A percentile compares a stretch with the other conserved stretches of the same genome.
Evolutionary conservation across 2,113 vertebrate genomes (phyloP).

Genomic region (Bambusicola thoracicus): DNA sequence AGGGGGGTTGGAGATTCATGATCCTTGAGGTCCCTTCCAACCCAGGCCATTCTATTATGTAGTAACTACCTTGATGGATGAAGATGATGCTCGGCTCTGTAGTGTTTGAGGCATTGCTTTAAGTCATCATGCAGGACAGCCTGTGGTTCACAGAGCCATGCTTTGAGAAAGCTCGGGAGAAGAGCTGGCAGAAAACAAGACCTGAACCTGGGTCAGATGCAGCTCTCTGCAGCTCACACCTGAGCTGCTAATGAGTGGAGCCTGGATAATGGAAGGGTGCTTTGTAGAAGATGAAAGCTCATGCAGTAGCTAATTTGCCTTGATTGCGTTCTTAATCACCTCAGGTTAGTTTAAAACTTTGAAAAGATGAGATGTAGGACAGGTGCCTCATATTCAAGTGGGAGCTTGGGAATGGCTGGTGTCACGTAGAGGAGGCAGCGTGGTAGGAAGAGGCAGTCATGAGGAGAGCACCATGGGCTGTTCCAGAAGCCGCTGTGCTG

Average conservation of each 20-base stretch:
- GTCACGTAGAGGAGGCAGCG: background rate
- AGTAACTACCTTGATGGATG: background rate
- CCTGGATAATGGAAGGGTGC: background rate
- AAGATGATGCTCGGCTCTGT: background rate
- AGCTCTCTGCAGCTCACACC: background rate
- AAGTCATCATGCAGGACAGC: background rate
- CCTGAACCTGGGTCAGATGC: background rate
- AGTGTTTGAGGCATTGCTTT: background rate
- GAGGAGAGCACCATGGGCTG: background rate
- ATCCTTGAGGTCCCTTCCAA: no score
- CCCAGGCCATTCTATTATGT: no score
- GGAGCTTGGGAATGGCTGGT: background rate
- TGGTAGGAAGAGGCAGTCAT: rapidly evolving
- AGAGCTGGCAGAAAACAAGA: background rate
- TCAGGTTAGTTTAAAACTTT: background rate
- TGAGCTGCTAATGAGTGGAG: background rate
- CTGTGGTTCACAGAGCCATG: background rate
- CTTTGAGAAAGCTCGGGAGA: background rate
- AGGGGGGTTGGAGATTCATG: no score
- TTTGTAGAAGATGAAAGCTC: background rate
- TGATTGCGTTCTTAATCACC: background rate
- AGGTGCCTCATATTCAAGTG: background rate
- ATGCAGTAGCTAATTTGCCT: background rate
- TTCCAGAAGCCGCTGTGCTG: background rate
- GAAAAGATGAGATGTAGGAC: background rate